Evolutionary conservation across 1,140 invertebrate species (phyloP), one percentile per base, ranked within the genome.

Genomic region (Matsumurasca onukii): DNA sequence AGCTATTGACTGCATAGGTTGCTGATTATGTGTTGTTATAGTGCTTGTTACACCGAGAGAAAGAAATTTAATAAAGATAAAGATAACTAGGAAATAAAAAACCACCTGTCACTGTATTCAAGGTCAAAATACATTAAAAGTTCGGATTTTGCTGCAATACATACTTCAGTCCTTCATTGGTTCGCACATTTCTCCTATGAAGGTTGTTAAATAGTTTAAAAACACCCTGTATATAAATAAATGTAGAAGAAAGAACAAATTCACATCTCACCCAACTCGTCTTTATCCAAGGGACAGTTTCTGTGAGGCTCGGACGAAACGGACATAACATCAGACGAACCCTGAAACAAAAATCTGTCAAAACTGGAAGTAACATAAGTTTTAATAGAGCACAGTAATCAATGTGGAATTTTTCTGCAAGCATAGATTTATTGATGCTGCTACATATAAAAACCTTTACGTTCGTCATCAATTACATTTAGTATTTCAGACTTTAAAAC

Each of bases 281-380:
- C 73, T 68, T 71, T 73, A 52, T 73, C 69, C 27, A 74, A 55
- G 20, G 73, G 73, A 59, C 73, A 74, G n/a, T 74, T 63, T 3
- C n/a, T 2, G 29, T 69, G 48, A 17, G 13, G 9, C 9, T 39
- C 12, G 2, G 55, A 27, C 3, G 25, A 2, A 1, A 24, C 24
- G n/a, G 15, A 22, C 3, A 25, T 27, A 22, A 59, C 55, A 27
- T 59, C 55, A 5, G 55, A 59, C 34, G 17, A 51, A 51, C 49
- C 55, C 24, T 5, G 30, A 25, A 52, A 5, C 3, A 12, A 12
- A 12, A 52, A 52, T 5, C 5, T 15, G 49, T 52, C 3, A 12
- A 12, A 22, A 15, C 12, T 52, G 34, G 20, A 22, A 12, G 3
- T 12, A 52, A 12, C 20, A 15, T 5, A 22, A 22, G 12, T 15